Evolutionary conservation across 2,113 vertebrate species (phyloP), one percentile per base, ranked within the genome.

Genomic region (Pyrgilauda ruficollis): DNA sequence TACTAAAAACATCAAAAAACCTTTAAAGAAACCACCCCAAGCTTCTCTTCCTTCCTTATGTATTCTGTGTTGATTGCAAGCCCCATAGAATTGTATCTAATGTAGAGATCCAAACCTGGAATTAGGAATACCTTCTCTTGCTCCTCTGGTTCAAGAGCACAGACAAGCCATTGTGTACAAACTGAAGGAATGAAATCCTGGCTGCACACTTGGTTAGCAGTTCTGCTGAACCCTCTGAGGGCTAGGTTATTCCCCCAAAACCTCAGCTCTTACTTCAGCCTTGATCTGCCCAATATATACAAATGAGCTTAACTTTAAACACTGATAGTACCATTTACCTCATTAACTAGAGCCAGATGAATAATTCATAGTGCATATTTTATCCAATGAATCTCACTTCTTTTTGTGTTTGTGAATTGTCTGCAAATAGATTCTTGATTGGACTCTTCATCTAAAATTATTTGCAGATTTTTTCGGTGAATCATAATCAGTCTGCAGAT

Each of bases 401-500:
- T 95, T 95, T 96, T 94, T 94, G 96, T 96, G 90, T 96, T 96
- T 96, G 68, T 90, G 93, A 96, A 97, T 96, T 94, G 94, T 97
- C 95, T 97, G 92, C 95, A 96, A 94, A 96, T 96, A 96, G 91
- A 90, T 92, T 95, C 92, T 96, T 97, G 94, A 97, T 96, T 96
- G 95, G 92, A 84, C 96, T 90, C 88, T 92, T 90, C 90, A 93
- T 96, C 90, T 95, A 84, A 97, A 95, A 94, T 96, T 94, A 96
- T 96, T 93, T 92, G 80, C 83, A 84, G 93, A 63, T 64, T 96
- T 94, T 87, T 81, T 94, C 1, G 0, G 92, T 96, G 95, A 97
- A 95, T 97, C 85, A 81, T 77, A 90, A 96, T 94, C 93, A 96
- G 92, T 30, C 83, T 96, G 79, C 61, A 44, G 90, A 80, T 75